Evolutionary conservation across 2,888 invertebrate species (phyloP), one percentile per base, ranked within the genome.

Genomic region (Drosophila meridiana): DNA sequence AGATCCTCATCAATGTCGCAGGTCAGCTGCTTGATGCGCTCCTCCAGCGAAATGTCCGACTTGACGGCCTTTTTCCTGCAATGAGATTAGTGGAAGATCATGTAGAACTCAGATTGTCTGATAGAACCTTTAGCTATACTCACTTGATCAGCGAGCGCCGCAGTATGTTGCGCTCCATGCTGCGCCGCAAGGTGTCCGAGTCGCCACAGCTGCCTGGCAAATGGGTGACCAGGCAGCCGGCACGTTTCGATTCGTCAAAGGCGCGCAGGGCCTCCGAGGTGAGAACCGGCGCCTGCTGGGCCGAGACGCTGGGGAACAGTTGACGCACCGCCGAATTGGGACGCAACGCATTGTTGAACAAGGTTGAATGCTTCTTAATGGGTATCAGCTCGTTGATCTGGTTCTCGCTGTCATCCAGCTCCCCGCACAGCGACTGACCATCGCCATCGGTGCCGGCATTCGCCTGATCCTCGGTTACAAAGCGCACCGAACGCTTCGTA

Each of bases 271-370:
- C 96, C 92, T 97, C 97, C 14, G 96, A 95, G 14, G 96, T 97
- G 62, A 96, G 73, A 95, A 94, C 91, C 92, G 94, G 92, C 9
- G 92, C 87, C 45, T 96, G 96, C 11, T 96, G 96, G 3, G 95
- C 95, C 42, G 89, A 88, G 38, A 95, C 94, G 85, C 95, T 95
- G 30, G 97, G 97, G 92, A 97, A 97, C 60, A 97, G 93, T 90
- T 97, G 97, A 65, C 97, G 95, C 8, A 97, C 96, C 4, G 97
- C 97, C 0, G 97, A 97, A 92, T 97, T 97, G 7, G 97, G 93
- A 59, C 93, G 90, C 65, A 93, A 73, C 13, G 93, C 92, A 72
- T 93, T 93, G 69, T 93, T 93, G 73, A 93, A 93, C 6, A 93
- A 83, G 26, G 92, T 93, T 8, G 93, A 93, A 72, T 93, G 93